phyloP scores from a whole-genome alignment of 1,140 invertebrate species.

The Nephila pilipes region DNA sequence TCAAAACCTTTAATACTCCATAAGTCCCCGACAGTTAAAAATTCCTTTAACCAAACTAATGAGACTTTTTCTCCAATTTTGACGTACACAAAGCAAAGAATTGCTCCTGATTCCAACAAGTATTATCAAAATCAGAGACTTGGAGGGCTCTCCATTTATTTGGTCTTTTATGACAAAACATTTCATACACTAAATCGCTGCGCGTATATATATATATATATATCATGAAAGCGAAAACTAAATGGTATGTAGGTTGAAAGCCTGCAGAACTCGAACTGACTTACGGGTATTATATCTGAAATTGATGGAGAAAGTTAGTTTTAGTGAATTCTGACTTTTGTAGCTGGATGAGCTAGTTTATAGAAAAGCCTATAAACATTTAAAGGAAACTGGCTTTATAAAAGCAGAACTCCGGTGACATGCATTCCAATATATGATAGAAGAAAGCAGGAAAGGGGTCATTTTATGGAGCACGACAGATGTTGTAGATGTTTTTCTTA shows the following conservation, averaged over 20 bases:
- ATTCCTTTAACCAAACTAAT: conserved; percentile 10
- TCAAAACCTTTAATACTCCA: conserved; percentile 18
- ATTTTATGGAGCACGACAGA: conserved; percentile 62
- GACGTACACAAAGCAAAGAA: not conserved
- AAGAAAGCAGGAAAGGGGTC: not conserved
- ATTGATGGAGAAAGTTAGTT: conserved; percentile 65
- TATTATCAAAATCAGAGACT: not conserved
- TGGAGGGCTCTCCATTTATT: not conserved
- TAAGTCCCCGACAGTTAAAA: conserved; percentile 17
- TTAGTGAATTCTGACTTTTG: conserved; percentile 18
- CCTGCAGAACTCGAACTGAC: conserved; percentile 1
- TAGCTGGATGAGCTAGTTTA: conserved; percentile 60
- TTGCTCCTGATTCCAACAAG: not conserved
- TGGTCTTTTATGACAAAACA: not conserved
- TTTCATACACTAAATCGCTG: not conserved
- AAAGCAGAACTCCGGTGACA: conserved; percentile 26
- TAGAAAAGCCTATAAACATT: conserved; percentile 59
- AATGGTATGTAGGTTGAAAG: not conserved
- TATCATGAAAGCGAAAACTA: not conserved
- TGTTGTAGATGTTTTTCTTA: conserved; percentile 61
- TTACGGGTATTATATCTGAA: conserved; percentile 56
- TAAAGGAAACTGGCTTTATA: conserved; percentile 42
- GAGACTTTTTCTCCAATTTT: not conserved
- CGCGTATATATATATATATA: not conserved
- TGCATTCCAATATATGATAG: conserved; percentile 56